Percentiles rank a stretch among this genome's conserved stretches.
Evolutionary conservation across 2,888 invertebrate species (phyloP).

Genomic region (Heteromurus nitidus): DNA sequence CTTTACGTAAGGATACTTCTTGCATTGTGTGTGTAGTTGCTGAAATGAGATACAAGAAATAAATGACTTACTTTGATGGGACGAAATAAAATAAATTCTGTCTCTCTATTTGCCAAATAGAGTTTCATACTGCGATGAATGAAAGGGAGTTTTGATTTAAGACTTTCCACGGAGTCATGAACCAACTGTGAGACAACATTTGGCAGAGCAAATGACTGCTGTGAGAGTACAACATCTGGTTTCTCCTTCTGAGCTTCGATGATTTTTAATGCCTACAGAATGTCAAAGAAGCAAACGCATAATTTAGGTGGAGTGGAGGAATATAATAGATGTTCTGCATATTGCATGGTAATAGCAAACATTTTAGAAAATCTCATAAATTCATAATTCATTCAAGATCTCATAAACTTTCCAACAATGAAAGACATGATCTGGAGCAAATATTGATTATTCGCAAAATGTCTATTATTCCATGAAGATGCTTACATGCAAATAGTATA

Average conservation of each 20-base stretch:
- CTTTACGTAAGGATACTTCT: neutral
- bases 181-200: slow-evolving; percentile 71
- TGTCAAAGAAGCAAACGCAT: slow-evolving; percentile 30
- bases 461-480: too few relatives aligned
- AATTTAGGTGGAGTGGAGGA: slow-evolving; percentile 6
- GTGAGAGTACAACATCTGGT: slow-evolving; percentile 72
- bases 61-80: slow-evolving; percentile 85
- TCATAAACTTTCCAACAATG: slow-evolving; percentile 15
- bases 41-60: slow-evolving; percentile 32
- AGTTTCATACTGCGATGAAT: slow-evolving; percentile 94
- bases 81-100: slow-evolving; percentile 96
- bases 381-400: slow-evolving; percentile 10
- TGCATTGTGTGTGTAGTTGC: slow-evolving; percentile 6
- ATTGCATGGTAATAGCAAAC: neutral
- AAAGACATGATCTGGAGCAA: too few relatives aligned
- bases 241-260: slow-evolving; percentile 85
- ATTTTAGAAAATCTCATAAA: slow-evolving; percentile 16
- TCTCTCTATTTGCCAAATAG: slow-evolving; percentile 96
- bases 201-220: slow-evolving; percentile 73
- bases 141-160: slow-evolving; percentile 86
- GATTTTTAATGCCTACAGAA: slow-evolving; percentile 77
- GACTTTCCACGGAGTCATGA: slow-evolving; percentile 72
- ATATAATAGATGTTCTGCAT: neutral
- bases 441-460: too few relatives aligned
- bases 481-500: too few relatives aligned